Percentiles rank a stretch among this genome's conserved stretches.
Evolutionary conservation across 2,113 vertebrate species (phyloP).

Genomic region (Pterocles burchelli): DNA sequence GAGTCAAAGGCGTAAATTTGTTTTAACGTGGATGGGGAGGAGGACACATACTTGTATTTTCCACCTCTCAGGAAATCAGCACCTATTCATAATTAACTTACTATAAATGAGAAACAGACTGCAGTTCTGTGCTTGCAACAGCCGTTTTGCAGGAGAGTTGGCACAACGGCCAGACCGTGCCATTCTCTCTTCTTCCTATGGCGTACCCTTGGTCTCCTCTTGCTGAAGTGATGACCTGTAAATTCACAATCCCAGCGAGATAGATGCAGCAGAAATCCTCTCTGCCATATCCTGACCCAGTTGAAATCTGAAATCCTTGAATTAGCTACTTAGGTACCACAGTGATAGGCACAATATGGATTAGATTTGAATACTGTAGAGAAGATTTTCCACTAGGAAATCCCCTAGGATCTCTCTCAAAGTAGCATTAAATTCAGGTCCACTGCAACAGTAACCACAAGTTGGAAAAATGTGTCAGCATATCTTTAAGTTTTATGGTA

Average conservation of each 20-base stretch:
- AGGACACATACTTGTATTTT: fast-evolving
- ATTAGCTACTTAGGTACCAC: constrained; percentile 19
- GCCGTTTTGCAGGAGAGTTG: neutral
- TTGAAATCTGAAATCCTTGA: constrained; percentile 27
- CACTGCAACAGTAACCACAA: constrained; percentile 49
- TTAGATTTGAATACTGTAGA: constrained; percentile 42
- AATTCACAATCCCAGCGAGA: neutral
- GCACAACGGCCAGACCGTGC: neutral
- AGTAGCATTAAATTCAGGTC: constrained; percentile 58
- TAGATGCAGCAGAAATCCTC: neutral
- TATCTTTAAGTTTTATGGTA: constrained; percentile 40
- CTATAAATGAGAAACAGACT: neutral
- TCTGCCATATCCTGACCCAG: constrained; percentile 12
- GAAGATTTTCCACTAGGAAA: constrained; percentile 59
- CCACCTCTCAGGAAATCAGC: neutral
- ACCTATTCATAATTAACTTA: neutral
- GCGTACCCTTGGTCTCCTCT: neutral
- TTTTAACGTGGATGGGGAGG: neutral
- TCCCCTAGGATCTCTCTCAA: constrained; percentile 41
- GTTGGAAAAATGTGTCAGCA: constrained; percentile 41
- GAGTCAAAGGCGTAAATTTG: neutral
- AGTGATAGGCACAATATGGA: constrained; percentile 45
- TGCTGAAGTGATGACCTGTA: neutral
- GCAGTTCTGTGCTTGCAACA: neutral
- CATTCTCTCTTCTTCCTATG: neutral